A percentile compares a stretch with the other conserved stretches of the same genome.
phyloP scores from a whole-genome alignment of 2,888 invertebrate genomes.

The Macropis europaea region DNA sequence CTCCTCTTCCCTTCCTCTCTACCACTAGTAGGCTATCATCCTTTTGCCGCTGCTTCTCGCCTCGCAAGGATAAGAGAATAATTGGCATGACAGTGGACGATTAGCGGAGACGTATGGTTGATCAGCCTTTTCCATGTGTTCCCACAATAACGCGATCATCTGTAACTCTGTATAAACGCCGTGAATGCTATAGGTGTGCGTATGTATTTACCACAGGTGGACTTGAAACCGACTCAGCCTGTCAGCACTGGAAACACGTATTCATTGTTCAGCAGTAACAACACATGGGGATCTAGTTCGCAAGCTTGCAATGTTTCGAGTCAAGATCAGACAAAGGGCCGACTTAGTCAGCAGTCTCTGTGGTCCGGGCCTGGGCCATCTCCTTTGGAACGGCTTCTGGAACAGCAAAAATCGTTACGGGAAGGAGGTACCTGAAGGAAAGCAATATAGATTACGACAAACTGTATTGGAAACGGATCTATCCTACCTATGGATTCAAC shows the following conservation, averaged over 20 bases:
- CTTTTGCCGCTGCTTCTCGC: no score
- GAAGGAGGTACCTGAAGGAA: constrained; percentile 79
- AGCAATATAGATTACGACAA: constrained; percentile 55
- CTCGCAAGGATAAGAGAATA: no score
- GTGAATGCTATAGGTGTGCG: background rate
- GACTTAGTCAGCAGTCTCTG: constrained; percentile 83
- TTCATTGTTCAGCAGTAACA: constrained; percentile 82
- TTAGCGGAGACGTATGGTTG: no score
- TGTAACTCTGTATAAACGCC: no score
- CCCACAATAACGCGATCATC: no score
- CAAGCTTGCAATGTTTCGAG: constrained; percentile 63
- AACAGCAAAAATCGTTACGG: constrained; percentile 87
- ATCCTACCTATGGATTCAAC: constrained; percentile 60
- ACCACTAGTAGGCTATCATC: no score
- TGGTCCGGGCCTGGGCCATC: constrained; percentile 90
- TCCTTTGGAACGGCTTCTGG: constrained; percentile 88
- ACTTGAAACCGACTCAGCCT: constrained; percentile 76
- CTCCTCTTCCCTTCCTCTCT: no score
- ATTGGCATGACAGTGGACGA: no score
- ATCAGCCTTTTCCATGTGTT: no score
- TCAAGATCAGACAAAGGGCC: constrained; percentile 70
- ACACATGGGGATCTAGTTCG: constrained; percentile 64
- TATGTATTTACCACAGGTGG: constrained; percentile 67
- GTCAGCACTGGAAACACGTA: constrained; percentile 80
- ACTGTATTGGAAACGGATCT: constrained; percentile 61